Evolutionary conservation across 2,113 vertebrate species (phyloP), one percentile per base, ranked within the genome.

Genomic region (Bubo blakistoni): DNA sequence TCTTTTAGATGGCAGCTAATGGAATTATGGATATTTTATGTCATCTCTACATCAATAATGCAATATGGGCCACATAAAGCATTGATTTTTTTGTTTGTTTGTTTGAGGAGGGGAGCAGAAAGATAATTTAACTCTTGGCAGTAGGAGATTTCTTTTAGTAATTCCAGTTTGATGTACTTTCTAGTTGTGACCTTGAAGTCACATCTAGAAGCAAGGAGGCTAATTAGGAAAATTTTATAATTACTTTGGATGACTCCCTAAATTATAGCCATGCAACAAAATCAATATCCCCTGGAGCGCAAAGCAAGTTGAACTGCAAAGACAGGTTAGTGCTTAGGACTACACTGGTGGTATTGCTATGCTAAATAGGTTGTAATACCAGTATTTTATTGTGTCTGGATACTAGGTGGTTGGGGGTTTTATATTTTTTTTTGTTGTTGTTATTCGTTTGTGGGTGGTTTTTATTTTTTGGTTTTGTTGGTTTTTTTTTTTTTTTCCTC

Each of bases 11-110:
- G 83, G 97, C 88, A 97, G 70, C 83, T 97, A 96, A 96, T 97
- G 95, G 95, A 76, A 96, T 95, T 97, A 91, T 72, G 81, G 97
- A 81, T 92, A 93, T 89, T 95, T 90, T 96, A 91, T 97, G 81
- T 89, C 73, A 96, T 97, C 92, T 94, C 57, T 74, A 51, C 94
- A 97, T 98, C 91, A 97, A 93, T 97, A 97, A 97, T 98, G 89
- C 92, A 97, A 51, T 86, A 61, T 81, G 42, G 80, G 65, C 46
- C 67, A 66, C 76, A 86, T 87, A 67, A 88, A 85, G 82, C 86
- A 97, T 96, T 97, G 93, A 96, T 97, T 92, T 92, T 92, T 90
- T 46, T 82, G 84, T 81, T 74, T 62, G 13, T 87, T 86, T 25
- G 52, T 73, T 81, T 73, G 57, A 63, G 63, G 54, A 72, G 85